Base-by-base conservation (phyloP, 2,113 vertebrate species). In the Trichechus manatus region DNA sequence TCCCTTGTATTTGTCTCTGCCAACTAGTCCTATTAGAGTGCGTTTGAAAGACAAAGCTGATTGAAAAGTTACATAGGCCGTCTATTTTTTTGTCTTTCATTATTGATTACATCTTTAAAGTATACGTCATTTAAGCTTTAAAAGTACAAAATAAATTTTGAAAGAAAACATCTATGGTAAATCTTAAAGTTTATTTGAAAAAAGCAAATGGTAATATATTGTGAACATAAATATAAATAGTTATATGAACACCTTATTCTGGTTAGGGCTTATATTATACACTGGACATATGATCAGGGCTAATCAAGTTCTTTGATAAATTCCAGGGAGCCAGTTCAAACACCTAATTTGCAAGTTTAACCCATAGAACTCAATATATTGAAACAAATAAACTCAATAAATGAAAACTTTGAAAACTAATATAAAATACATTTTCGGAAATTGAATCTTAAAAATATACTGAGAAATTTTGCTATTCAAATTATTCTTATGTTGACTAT, bases 281-380 rank as follows among this genome's bases (percentile, higher is more conserved):
- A 39, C 23, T 59, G 14, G 10, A 1, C 1, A 85, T 31, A 94
- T 61, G 27, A 85, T 92, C 66, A 81, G 9, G 27, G 31, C 27
- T 74, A 90, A 75, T 79, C 70, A 93, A 90, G 13, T 68, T 91
- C 31, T 87, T 75, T 84, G 20, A 56, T 77, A 91, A 84, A 88
- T 87, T 87, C 29, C 27, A 94, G 39, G 44, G n/a, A 94, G 63
- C 5, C 29, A 53, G 77, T 77, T 78, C 22, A 90, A 86, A 95
- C 80, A 89, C 31, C 14, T 39, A 74, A 39, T 72, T 72, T 74
- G 29, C 31, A 93, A 93, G 29, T 85, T 91, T 23, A 93, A 36
- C 11, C 22, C 1, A 81, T 50, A 64, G 6, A 25, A 88, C 14
- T 95, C 9, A 87, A n/a, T 39, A 63, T 56, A 39, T 14, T 42